Base-by-base conservation (phyloP, 2,888 invertebrate genomes). In the Cryptophagus acutangulus region DNA sequence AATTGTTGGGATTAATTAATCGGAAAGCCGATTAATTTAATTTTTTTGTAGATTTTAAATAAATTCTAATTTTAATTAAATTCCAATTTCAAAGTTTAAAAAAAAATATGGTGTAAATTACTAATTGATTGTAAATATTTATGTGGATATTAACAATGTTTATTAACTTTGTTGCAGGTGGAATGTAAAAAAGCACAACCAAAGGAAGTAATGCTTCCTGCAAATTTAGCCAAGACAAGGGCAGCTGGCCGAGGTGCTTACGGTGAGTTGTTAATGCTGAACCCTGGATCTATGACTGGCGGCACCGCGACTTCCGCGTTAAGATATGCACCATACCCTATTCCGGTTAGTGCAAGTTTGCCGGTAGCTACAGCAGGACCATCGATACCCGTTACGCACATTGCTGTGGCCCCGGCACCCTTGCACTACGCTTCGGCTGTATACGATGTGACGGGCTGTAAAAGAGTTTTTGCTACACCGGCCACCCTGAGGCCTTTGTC, bases 151-250 rank as follows among this genome's bases (percentile, higher is more conserved):
- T n/a, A n/a, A n/a, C n/a, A n/a, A n/a, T n/a, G n/a, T 4, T 26
- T 26, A 3, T 26, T 26, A 3, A 4, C 12, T 26, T 48, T 55
- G 57, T 73, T 75, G 28, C 78, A 97, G 96, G 96, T 97, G 77
- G 97, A 97, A 79, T 96, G 96, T 80, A 97, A 97, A 84, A 97
- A 97, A 76, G 99, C 99, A 68, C 99, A 99, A 77, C 99, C 99
- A 54, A 99, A 99, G 79, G 99, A 99, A 80, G 97, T 99, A 65
- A 99, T 99, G 99, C 84, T 97, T 69, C 97, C 97, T 65, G 88
- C 91, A 61, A 92, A 91, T 74, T 76, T 92, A 77, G 91, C 91
- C 67, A 92, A 92, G 80, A 92, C 91, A 75, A 84, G 92, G 72
- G 91, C 91, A 71, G 89, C 91, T 65, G 90, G 90, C 63, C 86